A percentile compares a stretch with the other conserved stretches of the same genome.
Evolutionary conservation across 2,888 invertebrate genomes (phyloP).

Genomic region (Hydropsyche betteni): DNA sequence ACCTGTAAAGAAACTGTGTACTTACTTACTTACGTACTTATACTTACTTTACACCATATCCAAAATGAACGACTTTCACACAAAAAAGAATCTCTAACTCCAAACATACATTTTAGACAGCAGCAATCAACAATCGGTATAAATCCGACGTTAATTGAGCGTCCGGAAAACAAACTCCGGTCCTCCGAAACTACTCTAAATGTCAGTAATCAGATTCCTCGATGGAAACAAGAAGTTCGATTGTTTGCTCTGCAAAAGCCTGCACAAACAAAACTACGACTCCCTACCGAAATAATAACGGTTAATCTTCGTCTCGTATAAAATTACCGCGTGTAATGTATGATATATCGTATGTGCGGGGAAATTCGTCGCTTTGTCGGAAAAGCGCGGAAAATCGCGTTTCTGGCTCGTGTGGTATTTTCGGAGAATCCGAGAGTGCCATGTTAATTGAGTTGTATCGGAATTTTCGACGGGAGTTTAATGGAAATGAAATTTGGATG

Average conservation of each 20-base stretch:
- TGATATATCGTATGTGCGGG: not conserved
- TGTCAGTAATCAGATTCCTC: constrained; percentile 12
- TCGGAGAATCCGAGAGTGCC: no score
- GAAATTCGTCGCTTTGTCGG: no score
- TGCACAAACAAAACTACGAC: constrained; percentile 10
- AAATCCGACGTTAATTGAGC: constrained; percentile 20
- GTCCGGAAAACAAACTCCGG: constrained; percentile 23
- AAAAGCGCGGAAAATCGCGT: no score
- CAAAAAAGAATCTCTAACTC: no score
- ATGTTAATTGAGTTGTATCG: no score
- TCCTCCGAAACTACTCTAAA: not conserved
- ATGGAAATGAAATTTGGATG: no score
- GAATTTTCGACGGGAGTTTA: no score
- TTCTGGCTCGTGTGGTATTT: no score
- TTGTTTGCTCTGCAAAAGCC: constrained; percentile 5
- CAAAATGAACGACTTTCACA: not conserved
- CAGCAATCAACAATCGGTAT: constrained; percentile 14
- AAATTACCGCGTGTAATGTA: not conserved
- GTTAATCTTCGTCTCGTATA: not conserved
- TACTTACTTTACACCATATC: no score
- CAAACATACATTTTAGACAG: not conserved
- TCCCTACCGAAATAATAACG: not conserved
- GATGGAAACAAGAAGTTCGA: constrained; percentile 10
- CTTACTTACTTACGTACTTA: no score
- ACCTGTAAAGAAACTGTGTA: no score